Evolutionary conservation across 2,113 vertebrate species (phyloP).

Genomic region (Perccottus glenii): DNA sequence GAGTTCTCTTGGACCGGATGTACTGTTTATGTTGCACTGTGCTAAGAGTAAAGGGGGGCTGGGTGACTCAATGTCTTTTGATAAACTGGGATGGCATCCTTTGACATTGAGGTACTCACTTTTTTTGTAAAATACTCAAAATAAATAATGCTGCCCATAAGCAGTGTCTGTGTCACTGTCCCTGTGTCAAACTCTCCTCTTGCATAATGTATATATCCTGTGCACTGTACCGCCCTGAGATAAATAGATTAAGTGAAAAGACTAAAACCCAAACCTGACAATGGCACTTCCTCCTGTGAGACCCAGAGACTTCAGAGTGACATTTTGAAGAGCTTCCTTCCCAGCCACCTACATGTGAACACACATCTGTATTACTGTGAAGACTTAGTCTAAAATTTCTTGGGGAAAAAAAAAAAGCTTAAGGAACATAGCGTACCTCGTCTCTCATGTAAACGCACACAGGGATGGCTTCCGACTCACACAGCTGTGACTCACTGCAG

Average conservation of each 20-base stretch:
- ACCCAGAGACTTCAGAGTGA: slow-evolving; percentile 89
- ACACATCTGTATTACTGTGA: slow-evolving; percentile 28
- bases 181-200: too few relatives aligned
- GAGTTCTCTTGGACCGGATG: too few relatives aligned
- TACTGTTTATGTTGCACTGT: too few relatives aligned
- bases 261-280: slow-evolving; percentile 81
- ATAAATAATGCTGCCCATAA: too few relatives aligned
- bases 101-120: too few relatives aligned
- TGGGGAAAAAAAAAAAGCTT: slow-evolving; percentile 9
- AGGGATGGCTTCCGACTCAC: slow-evolving; percentile 64
- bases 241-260: background rate
- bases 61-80: too few relatives aligned
- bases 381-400: slow-evolving; percentile 23
- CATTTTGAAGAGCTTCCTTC: slow-evolving; percentile 82
- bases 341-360: slow-evolving; percentile 81
- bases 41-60: too few relatives aligned
- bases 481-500: slow-evolving; percentile 54
- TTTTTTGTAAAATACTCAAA: too few relatives aligned
- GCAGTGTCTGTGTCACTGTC: too few relatives aligned
- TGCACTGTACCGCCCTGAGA: too few relatives aligned
- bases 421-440: slow-evolving; percentile 63
- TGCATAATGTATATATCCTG: too few relatives aligned
- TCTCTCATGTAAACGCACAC: slow-evolving; percentile 83
- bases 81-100: too few relatives aligned
- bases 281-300: slow-evolving; percentile 91